Percentiles rank a stretch among this genome's conserved stretches.
These are phyloP conservation scores for Oreonectes daqikongensis DNA, from an alignment of 2,797 vertebrate species.

Conservation along the genomic window DNA sequence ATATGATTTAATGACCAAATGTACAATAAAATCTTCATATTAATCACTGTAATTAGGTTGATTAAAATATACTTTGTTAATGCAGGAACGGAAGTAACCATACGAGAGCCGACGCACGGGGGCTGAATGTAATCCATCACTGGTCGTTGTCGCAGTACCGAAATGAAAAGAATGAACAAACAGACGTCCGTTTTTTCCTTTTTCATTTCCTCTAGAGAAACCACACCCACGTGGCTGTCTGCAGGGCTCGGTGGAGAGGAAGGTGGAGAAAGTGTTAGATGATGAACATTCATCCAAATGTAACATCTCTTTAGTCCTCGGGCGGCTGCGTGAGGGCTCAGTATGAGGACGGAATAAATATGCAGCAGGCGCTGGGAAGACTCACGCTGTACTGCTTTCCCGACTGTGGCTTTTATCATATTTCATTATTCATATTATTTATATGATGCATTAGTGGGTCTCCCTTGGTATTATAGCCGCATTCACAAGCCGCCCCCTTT, in stretches of 20 bases:
- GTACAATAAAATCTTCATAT: slow-evolving; percentile 38
- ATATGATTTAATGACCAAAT: slow-evolving; percentile 26
- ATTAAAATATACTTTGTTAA: slow-evolving; percentile 24
- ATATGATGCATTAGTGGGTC: slow-evolving; percentile 51
- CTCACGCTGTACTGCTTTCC: slow-evolving; percentile 24
- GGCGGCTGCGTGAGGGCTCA: slow-evolving; percentile 26
- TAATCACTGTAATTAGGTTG: slow-evolving; percentile 29
- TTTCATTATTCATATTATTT: slow-evolving; percentile 64
- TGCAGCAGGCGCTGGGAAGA: slow-evolving; percentile 34
- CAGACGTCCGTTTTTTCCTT: not conserved
- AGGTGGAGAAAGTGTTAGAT: slow-evolving; percentile 21
- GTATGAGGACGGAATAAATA: slow-evolving; percentile 36
- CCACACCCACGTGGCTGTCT: slow-evolving; percentile 25
- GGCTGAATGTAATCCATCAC: slow-evolving; percentile 38
- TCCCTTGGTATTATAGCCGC: slow-evolving; percentile 36
- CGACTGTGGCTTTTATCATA: slow-evolving; percentile 55
- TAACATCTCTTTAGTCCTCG: slow-evolving; percentile 34
- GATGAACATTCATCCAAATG: slow-evolving; percentile 22
- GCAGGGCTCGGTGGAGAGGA: slow-evolving; percentile 2
- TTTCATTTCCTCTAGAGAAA: slow-evolving; percentile 11
- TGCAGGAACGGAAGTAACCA: slow-evolving; percentile 17
- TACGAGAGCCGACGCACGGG: slow-evolving; percentile 9
- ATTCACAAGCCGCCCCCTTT: slow-evolving; percentile 13
- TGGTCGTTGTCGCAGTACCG: not conserved
- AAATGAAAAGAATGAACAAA: slow-evolving; percentile 6